These are phyloP conservation scores for Opisthocomus hoazin DNA, from an alignment of 2,113 vertebrate species.

Conservation along the genomic window DNA sequence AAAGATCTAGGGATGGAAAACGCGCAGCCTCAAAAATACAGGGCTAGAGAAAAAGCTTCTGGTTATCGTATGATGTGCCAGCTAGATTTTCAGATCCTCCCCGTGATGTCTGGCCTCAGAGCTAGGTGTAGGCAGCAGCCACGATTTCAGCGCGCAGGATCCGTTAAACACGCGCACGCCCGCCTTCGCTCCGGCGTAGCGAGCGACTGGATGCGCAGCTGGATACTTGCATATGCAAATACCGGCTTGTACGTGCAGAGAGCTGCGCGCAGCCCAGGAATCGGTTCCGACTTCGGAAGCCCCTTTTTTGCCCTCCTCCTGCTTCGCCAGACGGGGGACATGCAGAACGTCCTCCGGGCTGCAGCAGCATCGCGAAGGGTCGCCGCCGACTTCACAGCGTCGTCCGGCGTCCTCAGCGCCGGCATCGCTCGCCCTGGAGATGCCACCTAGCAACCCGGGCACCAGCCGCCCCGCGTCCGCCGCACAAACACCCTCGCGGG, in stretches of 20 bases:
- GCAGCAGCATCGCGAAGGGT: neutral
- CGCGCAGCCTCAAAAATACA: neutral
- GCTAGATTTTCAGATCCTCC: neutral
- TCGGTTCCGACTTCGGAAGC: neutral
- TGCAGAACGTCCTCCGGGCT: neutral
- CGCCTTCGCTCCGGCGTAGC: neutral
- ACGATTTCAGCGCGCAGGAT: neutral
- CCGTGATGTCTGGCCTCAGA: neutral
- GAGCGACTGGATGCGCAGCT: constrained; percentile 15
- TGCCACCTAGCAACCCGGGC: constrained; percentile 10
- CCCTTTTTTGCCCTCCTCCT: neutral
- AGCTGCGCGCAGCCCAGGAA: neutral
- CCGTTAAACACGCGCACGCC: neutral
- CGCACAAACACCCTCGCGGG: neutral
- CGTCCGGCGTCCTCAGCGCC: neutral
- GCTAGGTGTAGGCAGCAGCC: neutral
- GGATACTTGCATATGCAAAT: constrained; percentile 24
- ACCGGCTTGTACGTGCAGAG: neutral
- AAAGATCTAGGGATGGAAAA: neutral
- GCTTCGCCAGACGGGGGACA: neutral
- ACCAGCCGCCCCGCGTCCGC: neutral
- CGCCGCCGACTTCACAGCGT: neutral
- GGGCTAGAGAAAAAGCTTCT: neutral
- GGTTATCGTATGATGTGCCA: accelerated
- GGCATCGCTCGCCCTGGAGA: neutral